A percentile compares a stretch with the other conserved stretches of the same genome.
Evolutionary conservation across 1,140 invertebrate genomes (phyloP).

Genomic region (Drosophila neocordata): DNA sequence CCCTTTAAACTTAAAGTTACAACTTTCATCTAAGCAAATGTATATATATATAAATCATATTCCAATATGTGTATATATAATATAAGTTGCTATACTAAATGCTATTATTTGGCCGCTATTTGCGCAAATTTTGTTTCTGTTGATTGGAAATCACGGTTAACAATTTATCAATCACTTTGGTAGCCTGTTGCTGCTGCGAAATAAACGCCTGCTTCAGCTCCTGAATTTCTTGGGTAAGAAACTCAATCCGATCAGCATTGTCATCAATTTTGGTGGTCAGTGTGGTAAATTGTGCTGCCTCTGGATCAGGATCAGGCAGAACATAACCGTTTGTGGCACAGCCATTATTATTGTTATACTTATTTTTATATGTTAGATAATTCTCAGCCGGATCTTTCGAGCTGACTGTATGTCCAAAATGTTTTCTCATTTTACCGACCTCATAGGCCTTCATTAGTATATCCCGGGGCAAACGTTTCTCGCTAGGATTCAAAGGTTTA

Average conservation of each 20-base stretch:
- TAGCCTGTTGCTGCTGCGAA: constrained; percentile 80
- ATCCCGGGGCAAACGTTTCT: constrained; percentile 89
- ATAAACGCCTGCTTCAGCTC: constrained; percentile 86
- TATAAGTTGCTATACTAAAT: constrained; percentile 44
- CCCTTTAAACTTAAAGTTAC: neutral
- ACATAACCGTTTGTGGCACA: constrained; percentile 83
- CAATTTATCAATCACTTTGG: constrained; percentile 82
- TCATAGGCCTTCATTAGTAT: constrained; percentile 90
- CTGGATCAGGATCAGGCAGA: constrained; percentile 78
- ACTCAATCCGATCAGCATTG: constrained; percentile 85
- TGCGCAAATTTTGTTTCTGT: constrained; percentile 80
- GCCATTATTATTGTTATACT: constrained; percentile 86
- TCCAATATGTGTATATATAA: neutral
- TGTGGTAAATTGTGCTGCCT: constrained; percentile 83
- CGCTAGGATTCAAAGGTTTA: constrained; percentile 90
- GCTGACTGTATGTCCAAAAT: constrained; percentile 87
- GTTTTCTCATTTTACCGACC: constrained; percentile 88
- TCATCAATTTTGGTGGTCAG: constrained; percentile 86
- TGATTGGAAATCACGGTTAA: constrained; percentile 81
- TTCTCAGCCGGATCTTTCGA: constrained; percentile 85
- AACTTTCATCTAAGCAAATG: constrained; percentile 26
- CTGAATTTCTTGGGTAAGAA: constrained; percentile 85
- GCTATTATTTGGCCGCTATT: constrained; percentile 53
- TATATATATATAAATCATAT: too few relatives aligned
- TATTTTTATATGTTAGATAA: constrained; percentile 85